These are phyloP conservation scores for Drosophila diplacantha DNA, from an alignment of 2,888 invertebrate genomes.

Conservation along the genomic window DNA sequence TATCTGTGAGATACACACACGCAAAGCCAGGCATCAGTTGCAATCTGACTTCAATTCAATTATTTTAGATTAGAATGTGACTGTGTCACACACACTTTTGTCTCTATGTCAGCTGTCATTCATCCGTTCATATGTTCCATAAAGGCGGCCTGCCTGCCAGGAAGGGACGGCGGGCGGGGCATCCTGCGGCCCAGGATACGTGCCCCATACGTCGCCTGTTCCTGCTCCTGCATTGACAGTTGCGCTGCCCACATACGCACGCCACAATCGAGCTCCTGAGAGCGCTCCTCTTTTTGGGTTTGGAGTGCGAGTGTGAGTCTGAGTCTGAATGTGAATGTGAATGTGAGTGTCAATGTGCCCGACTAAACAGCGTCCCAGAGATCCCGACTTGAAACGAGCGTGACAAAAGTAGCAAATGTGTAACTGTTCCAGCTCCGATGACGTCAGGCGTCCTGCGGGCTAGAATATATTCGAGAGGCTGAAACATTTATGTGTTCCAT, in stretches of 20 bases:
- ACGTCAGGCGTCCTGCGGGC: slow-evolving; percentile 36
- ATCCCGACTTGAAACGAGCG: slow-evolving; percentile 39
- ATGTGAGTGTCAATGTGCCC: slow-evolving; percentile 23
- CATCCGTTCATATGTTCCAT: slow-evolving; percentile 63
- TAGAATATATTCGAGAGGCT: slow-evolving; percentile 17
- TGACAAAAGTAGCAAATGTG: slow-evolving; percentile 44
- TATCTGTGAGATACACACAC: slow-evolving; percentile 39
- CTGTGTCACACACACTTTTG: slow-evolving; percentile 66
- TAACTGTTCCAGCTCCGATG: slow-evolving; percentile 23
- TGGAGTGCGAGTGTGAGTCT: neutral
- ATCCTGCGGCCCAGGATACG: slow-evolving; percentile 59
- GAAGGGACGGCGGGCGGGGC: slow-evolving; percentile 21
- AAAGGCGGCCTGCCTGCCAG: slow-evolving; percentile 34
- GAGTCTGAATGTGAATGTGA: neutral
- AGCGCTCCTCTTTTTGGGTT: slow-evolving; percentile 20
- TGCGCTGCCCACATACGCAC: slow-evolving; percentile 11
- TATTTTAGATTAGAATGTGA: slow-evolving; percentile 74
- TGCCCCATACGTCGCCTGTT: slow-evolving; percentile 58
- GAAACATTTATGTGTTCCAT: slow-evolving; percentile 14
- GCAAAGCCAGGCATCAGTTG: slow-evolving; percentile 62
- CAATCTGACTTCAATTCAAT: slow-evolving; percentile 73
- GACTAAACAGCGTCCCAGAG: slow-evolving; percentile 33
- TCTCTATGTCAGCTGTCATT: slow-evolving; percentile 73
- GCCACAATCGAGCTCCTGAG: slow-evolving; percentile 4
- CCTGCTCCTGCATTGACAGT: slow-evolving; percentile 55